Evolutionary conservation across 2,888 invertebrate species (phyloP).

Genomic region (Auanema freiburgensis): DNA sequence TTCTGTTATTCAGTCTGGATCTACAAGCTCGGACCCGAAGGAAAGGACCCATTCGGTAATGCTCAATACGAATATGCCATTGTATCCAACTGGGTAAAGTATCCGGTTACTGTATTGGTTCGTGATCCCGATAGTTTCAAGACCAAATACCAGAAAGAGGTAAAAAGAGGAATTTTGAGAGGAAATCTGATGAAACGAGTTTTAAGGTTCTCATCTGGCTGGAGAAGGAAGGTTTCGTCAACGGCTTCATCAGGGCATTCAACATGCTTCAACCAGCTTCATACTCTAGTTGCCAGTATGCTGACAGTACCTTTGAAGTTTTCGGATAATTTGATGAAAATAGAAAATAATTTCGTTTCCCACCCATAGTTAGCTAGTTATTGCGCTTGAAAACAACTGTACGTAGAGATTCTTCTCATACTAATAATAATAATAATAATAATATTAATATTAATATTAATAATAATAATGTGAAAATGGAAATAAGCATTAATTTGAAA

Average conservation of each 20-base stretch:
- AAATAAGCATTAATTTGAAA: too few relatives aligned
- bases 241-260: slow-evolving; percentile 65
- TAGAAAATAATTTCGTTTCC: too few relatives aligned
- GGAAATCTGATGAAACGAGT: not conserved
- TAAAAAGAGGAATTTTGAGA: slow-evolving; percentile 16
- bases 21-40: slow-evolving; percentile 64
- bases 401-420: too few relatives aligned
- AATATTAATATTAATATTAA: too few relatives aligned
- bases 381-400: too few relatives aligned
- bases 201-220: slow-evolving; percentile 52
- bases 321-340: too few relatives aligned
- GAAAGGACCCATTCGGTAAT: slow-evolving; percentile 65
- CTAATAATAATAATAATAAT: too few relatives aligned
- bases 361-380: too few relatives aligned
- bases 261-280: slow-evolving; percentile 63
- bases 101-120: slow-evolving; percentile 64
- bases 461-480: too few relatives aligned
- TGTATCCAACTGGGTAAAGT: slow-evolving; percentile 65
- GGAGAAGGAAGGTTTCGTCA: slow-evolving; percentile 63
- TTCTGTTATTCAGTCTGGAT: slow-evolving; percentile 62
- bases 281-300: slow-evolving; percentile 63
- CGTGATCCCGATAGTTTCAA: slow-evolving; percentile 64
- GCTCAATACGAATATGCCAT: slow-evolving; percentile 65
- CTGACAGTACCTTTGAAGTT: slow-evolving; percentile 64
- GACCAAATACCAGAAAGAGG: slow-evolving; percentile 57